Evolutionary conservation across 1,140 invertebrate species (phyloP).

Genomic region (Atta cephalotes): DNA sequence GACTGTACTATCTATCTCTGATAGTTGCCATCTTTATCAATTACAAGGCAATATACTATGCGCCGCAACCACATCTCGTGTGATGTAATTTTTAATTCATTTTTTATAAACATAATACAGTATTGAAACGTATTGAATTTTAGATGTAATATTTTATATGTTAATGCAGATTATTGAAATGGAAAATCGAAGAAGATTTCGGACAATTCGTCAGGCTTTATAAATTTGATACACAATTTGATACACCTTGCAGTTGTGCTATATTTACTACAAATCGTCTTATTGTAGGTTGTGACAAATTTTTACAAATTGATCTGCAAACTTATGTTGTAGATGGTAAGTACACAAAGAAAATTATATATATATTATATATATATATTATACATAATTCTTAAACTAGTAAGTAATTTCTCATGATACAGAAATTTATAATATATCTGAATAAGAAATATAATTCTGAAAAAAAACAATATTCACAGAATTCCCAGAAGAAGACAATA

Average conservation of each 20-base stretch:
- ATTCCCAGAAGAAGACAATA: constrained; percentile 83
- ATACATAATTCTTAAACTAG: neutral
- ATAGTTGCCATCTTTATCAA: constrained; percentile 89
- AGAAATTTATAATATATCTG: neutral
- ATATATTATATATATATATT: neutral
- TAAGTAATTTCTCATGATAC: neutral
- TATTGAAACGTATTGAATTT: neutral
- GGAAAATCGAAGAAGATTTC: constrained; percentile 81
- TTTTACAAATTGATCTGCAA: constrained; percentile 92
- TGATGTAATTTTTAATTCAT: constrained; percentile 82
- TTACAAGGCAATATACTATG: constrained; percentile 87
- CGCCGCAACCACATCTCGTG: constrained; percentile 89
- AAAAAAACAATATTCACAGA: constrained; percentile 69
- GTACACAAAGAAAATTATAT: constrained; percentile 2
- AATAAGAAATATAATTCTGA: neutral
- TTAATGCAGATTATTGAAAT: constrained; percentile 83
- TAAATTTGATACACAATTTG: constrained; percentile 89
- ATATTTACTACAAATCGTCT: constrained; percentile 90
- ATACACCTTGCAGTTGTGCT: constrained; percentile 90
- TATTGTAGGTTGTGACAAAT: constrained; percentile 92
- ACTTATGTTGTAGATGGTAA: constrained; percentile 89
- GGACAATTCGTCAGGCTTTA: constrained; percentile 88
- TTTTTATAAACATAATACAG: neutral
- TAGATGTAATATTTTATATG: neutral
- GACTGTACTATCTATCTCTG: constrained; percentile 86